Base-by-base conservation (phyloP, 2,113 vertebrate genomes). In the Larimichthys polyactis region DNA sequence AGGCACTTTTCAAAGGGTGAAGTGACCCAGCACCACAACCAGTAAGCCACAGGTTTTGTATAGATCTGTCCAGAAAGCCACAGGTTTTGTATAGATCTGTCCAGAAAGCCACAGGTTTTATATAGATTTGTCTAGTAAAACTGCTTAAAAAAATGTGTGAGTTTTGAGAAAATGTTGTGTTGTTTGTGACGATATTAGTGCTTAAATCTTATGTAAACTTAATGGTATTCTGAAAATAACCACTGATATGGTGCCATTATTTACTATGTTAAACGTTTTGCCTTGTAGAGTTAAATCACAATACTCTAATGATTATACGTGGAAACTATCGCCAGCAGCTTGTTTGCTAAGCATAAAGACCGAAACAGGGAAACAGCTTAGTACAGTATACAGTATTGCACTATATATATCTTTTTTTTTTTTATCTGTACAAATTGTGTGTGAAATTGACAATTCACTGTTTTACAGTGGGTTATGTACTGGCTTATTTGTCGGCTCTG, bases 1-100 rank as follows among this genome's bases (percentile, higher is more conserved):
- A 76, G 43, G 10, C 4, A 1, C 49, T 46, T 52, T 14, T 69
- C 8, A 11, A 55, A 71, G 81, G 68, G 11, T 29, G 55, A 59
- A 22, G 78, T 79, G 83, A 74, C 84, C 83, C 40, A n/a, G 69
- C 8, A 49, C 36, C 63, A 17, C 69, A 58, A 63, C 70, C 14
- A 4, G 12, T n/a, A 71, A 48, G 32, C 70, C 24, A 58, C 77
- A 69, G 29, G 77, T 43, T 77, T 24, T 4, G 36, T 40, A 7
- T 40, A 40, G 36, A 22, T 65, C 14, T 36, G 43, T 27, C 27
- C 27, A 27, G 27, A 27, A 27, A 27, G 27, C 27, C 27, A 27
- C 27, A 27, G 27, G 77, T 43, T 77, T 24, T 4, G 36, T 36
- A 7, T 36, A 36, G 36, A 22, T 65, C 14, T 36, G 43, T 27